phyloP scores from a whole-genome alignment of 2,797 vertebrate genomes.

The Sparidentex hasta region DNA sequence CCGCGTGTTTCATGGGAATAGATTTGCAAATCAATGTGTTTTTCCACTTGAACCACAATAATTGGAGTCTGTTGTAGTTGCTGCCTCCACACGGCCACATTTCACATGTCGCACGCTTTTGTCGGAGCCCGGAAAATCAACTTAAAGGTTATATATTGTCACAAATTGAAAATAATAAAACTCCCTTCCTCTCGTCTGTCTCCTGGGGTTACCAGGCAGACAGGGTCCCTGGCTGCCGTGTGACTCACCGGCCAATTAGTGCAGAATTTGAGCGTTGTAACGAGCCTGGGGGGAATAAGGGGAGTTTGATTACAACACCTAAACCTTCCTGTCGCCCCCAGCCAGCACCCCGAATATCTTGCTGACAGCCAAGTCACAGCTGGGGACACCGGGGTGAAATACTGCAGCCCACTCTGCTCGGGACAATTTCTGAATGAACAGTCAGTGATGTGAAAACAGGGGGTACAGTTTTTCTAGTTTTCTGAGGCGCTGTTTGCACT shows the following conservation, averaged over 20 bases:
- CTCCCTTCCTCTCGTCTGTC: slow-evolving; percentile 43
- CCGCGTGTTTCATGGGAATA: slow-evolving; percentile 16
- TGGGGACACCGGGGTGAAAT: slow-evolving; percentile 40
- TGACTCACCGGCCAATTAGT: slow-evolving; percentile 81
- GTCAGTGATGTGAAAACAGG: slow-evolving; percentile 31
- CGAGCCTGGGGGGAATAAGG: slow-evolving; percentile 77
- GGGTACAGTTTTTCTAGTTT: slow-evolving; percentile 39
- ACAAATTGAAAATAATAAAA: slow-evolving; percentile 76
- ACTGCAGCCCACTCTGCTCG: slow-evolving; percentile 59
- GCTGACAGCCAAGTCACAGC: slow-evolving; percentile 79
- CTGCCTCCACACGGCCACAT: slow-evolving; percentile 28
- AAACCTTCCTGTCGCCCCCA: slow-evolving; percentile 82
- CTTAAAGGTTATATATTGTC: slow-evolving; percentile 67
- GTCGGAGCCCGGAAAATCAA: slow-evolving; percentile 55
- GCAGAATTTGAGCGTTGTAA: slow-evolving; percentile 76
- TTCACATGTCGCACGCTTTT: slow-evolving; percentile 29
- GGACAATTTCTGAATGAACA: slow-evolving; percentile 48
- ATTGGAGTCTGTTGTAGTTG: slow-evolving; percentile 15
- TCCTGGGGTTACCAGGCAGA: slow-evolving; percentile 70
- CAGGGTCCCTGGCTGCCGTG: slow-evolving; percentile 71
- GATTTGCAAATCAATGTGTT: slow-evolving; percentile 36
- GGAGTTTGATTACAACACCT: slow-evolving; percentile 84
- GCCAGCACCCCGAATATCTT: slow-evolving; percentile 75
- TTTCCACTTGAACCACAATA: slow-evolving; percentile 33
- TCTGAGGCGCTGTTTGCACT: slow-evolving; percentile 59